Base-by-base conservation (phyloP, 23 tunicate species). In the Clavelina lepadiformis region DNA sequence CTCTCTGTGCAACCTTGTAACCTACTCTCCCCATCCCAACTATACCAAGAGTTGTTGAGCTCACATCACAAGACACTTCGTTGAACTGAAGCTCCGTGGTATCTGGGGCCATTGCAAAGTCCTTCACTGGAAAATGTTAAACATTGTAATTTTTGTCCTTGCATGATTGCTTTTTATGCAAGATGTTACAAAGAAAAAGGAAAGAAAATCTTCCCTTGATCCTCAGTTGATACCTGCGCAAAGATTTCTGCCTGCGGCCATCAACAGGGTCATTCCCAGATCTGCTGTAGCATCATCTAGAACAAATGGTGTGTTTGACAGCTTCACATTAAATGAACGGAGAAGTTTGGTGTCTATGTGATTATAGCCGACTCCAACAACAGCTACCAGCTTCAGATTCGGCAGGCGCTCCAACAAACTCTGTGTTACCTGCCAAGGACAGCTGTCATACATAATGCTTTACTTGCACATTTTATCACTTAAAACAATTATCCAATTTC, bases 11-110 rank as follows among this genome's bases (percentile, higher is more conserved):
- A 3, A 89, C 51, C 56, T 51, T 76, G 66, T 29, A 75, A 0
- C 97, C 97, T 47, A 89, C 81, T 7, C 78, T 54, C 24, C 97
- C 97, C 97, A 89, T 89, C 33, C 97, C 97, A 38, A 89, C 83
- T 32, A 89, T 89, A 1, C 97, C 97, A 13, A 89, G 63, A 27
- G 88, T 81, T 6, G 84, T 61, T 8, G 76, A 79, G 58, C 63
- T 54, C 0, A 81, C 73, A 58, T 61, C 78, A 38, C 33, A 35
- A n/a, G 75, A 13, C 46, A 63, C 59, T 2, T 44, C 19, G 53
- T 81, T 89, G 33, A 3, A 25, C 0, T 22, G 28, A 25, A 73
- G 23, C 6, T 3, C 22, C 38, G 68, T 46, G 26, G 58, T 66
- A 2, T 30, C 67, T 3, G 75, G 75, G 4, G 75, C 22, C 46